phyloP scores from a whole-genome alignment of 2,797 vertebrate species.

The Bovichtus variegatus region DNA sequence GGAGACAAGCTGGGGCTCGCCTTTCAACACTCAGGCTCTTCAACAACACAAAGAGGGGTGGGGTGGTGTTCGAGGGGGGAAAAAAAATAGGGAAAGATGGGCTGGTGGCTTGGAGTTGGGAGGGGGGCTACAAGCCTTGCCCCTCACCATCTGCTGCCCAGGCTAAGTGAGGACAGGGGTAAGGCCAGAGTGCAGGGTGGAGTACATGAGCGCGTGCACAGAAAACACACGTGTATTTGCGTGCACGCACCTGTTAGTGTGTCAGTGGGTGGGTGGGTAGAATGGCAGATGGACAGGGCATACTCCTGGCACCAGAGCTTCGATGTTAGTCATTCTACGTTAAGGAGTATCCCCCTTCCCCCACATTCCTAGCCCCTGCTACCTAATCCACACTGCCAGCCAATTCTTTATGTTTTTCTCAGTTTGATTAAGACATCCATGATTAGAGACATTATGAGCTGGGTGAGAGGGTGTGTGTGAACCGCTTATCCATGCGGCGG shows the following conservation, averaged over 20 bases:
- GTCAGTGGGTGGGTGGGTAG: constrained; percentile 75
- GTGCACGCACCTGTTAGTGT: constrained; percentile 77
- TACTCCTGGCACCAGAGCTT: constrained; percentile 72
- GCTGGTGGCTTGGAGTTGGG: constrained; percentile 75
- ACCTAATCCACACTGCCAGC: constrained; percentile 83
- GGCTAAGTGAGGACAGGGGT: constrained; percentile 84
- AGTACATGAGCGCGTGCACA: constrained; percentile 60
- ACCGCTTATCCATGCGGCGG: constrained; percentile 57
- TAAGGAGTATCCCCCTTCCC: constrained; percentile 71
- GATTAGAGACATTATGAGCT: constrained; percentile 86
- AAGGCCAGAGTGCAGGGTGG: constrained; percentile 70
- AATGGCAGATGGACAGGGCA: constrained; percentile 81
- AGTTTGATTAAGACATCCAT: constrained; percentile 87
- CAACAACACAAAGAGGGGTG: constrained; percentile 82
- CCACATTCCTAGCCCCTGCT: constrained; percentile 81
- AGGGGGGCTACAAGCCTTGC: constrained; percentile 72
- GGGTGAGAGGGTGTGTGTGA: constrained; percentile 69
- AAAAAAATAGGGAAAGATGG: constrained; percentile 54
- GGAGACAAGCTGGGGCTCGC: constrained; percentile 72
- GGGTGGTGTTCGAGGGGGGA: constrained; percentile 58
- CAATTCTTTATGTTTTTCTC: constrained; percentile 84
- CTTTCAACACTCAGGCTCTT: constrained; percentile 79
- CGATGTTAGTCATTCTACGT: constrained; percentile 82
- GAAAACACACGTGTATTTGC: constrained; percentile 70
- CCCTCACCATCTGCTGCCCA: constrained; percentile 90